A percentile compares a stretch with the other conserved stretches of the same genome.
These are phyloP conservation scores for Phaethon lepturus DNA, from an alignment of 2,113 vertebrate genomes.

Conservation along the genomic window DNA sequence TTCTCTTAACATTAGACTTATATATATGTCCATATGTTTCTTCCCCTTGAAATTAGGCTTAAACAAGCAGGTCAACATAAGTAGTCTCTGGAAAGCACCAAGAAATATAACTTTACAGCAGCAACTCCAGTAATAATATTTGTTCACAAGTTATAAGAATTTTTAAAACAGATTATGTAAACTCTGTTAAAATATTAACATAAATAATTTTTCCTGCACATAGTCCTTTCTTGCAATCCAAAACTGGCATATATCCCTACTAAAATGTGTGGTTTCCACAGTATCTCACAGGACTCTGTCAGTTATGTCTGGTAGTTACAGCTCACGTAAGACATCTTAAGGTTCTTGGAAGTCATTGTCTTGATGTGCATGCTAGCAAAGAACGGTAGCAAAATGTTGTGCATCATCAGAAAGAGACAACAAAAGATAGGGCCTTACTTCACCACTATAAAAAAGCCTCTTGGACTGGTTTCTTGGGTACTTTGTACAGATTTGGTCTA, in stretches of 20 bases:
- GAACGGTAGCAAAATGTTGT: background rate
- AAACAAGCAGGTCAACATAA: background rate
- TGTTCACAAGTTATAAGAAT: background rate
- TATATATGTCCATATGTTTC: background rate
- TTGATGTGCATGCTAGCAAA: background rate
- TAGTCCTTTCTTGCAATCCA: background rate
- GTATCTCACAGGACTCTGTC: background rate
- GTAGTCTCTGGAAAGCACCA: background rate
- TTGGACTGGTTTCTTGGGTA: background rate
- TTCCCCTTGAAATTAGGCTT: background rate
- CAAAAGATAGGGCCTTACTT: background rate
- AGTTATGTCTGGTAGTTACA: background rate
- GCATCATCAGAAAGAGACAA: background rate
- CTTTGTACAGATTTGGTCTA: background rate
- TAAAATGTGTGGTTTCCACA: background rate
- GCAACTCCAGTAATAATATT: background rate
- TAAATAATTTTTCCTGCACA: background rate
- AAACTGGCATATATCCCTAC: background rate
- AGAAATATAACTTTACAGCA: background rate
- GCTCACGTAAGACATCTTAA: background rate
- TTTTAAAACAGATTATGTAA: background rate
- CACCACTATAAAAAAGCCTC: background rate
- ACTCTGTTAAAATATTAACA: background rate
- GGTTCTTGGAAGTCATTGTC: background rate
- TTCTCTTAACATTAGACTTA: background rate